These are phyloP conservation scores for Coracopsis vasa DNA, from an alignment of 2,113 vertebrate genomes.

Conservation along the genomic window DNA sequence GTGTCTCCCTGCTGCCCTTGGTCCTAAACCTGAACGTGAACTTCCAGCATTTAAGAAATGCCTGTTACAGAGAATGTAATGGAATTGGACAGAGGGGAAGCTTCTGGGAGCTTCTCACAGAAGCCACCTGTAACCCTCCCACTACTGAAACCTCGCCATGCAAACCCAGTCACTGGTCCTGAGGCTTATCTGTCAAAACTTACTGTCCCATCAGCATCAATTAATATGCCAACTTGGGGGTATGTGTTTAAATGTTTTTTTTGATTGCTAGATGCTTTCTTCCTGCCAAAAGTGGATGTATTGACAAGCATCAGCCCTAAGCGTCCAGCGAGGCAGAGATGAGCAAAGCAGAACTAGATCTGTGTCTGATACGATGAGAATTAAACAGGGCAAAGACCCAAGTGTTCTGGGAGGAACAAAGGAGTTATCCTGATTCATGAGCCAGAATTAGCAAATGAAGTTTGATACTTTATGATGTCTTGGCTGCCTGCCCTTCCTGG, in stretches of 20 bases:
- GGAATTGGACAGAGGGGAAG: not conserved
- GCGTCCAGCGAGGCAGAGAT: not conserved
- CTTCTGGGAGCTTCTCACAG: not conserved
- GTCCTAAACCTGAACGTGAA: not conserved
- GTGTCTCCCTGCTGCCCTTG: not conserved
- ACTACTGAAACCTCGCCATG: not conserved
- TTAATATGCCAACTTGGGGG: not conserved
- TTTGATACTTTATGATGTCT: not conserved
- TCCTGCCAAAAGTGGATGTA: not conserved
- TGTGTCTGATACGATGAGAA: not conserved
- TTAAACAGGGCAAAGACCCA: not conserved
- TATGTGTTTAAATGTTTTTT: not conserved
- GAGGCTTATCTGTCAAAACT: not conserved
- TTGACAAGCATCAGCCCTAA: not conserved
- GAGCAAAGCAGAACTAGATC: slow-evolving; percentile 15
- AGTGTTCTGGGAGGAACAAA: not conserved
- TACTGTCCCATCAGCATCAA: not conserved
- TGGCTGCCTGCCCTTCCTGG: not conserved
- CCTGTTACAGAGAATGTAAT: not conserved
- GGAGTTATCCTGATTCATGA: not conserved
- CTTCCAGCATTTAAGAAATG: not conserved
- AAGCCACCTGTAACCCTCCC: not conserved
- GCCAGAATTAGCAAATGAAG: not conserved
- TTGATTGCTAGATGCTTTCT: not conserved
- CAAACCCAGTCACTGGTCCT: not conserved